Conservation (phyloP, 2,888 invertebrate species). For the Elegia similella region DNA sequence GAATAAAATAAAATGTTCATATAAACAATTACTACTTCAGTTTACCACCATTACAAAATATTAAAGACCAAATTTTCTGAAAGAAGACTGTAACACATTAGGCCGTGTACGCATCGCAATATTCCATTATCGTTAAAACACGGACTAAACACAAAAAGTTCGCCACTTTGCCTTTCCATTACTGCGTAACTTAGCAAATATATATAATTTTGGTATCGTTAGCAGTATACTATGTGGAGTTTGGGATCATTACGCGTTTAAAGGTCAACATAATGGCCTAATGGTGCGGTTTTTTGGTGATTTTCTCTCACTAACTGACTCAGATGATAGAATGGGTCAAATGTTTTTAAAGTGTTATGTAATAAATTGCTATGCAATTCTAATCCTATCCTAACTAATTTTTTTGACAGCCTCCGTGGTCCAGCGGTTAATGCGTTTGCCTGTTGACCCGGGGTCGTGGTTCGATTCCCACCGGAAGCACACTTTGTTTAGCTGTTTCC, state of each 20-base stretch:
- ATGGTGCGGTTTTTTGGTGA: slow-evolving; percentile 8
- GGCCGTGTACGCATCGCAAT: background rate
- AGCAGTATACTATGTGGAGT: slow-evolving; percentile 3
- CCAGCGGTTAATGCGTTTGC: no score
- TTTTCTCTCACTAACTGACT: background rate
- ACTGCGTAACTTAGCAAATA: slow-evolving; percentile 15
- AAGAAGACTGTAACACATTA: no score
- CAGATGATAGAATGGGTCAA: background rate
- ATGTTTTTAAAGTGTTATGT: no score
- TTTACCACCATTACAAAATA: background rate
- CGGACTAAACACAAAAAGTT: slow-evolving; percentile 15
- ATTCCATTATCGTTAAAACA: slow-evolving; percentile 15
- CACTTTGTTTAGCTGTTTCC: no score
- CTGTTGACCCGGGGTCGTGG: no score
- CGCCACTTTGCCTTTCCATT: slow-evolving; percentile 14
- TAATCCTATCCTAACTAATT: no score
- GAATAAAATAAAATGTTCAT: no score
- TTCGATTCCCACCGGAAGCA: no score
- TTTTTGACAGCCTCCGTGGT: no score
- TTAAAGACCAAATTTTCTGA: no score
- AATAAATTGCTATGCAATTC: no score
- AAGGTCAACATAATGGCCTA: slow-evolving; percentile 9
- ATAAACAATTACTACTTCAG: no score
- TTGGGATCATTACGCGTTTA: slow-evolving; percentile 9
- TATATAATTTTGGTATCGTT: slow-evolving; percentile 12